phyloP scores from a whole-genome alignment of 2,113 vertebrate genomes.

The Talpa occidentalis region DNA sequence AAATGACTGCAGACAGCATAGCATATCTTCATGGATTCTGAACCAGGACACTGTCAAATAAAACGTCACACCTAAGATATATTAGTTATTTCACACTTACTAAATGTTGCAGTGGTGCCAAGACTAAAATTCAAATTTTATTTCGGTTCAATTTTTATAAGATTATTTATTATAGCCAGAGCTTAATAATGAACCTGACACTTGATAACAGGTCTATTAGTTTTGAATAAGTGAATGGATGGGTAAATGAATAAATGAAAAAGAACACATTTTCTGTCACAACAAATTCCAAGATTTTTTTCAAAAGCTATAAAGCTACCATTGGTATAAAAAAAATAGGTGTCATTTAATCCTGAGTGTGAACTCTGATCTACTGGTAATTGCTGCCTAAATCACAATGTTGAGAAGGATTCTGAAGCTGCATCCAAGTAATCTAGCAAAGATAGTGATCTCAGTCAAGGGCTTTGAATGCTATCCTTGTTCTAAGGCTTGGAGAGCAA shows the following conservation, averaged over 20 bases:
- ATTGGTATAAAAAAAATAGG: not conserved
- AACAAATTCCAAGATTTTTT: not conserved
- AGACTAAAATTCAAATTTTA: not conserved
- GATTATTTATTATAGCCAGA: not conserved
- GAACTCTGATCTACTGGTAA: not conserved
- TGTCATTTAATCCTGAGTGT: not conserved
- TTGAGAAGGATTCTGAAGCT: slow-evolving; percentile 4
- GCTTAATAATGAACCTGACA: not conserved
- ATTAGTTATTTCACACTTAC: not conserved
- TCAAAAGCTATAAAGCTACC: not conserved
- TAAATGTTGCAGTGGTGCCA: not conserved
- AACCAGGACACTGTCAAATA: not conserved
- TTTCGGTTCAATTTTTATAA: not conserved
- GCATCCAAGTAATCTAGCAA: not conserved
- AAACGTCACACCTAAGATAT: not conserved
- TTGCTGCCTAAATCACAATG: not conserved
- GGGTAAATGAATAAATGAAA: not conserved
- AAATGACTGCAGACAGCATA: not conserved
- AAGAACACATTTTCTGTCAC: not conserved
- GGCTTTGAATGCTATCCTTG: not conserved
- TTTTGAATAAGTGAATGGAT: not conserved
- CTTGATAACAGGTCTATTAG: not conserved
- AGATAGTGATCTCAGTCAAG: not conserved
- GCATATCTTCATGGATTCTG: not conserved
- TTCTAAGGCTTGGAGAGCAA: not conserved